Base-by-base conservation (phyloP, 2,113 vertebrate genomes). In the Sturnus vulgaris region DNA sequence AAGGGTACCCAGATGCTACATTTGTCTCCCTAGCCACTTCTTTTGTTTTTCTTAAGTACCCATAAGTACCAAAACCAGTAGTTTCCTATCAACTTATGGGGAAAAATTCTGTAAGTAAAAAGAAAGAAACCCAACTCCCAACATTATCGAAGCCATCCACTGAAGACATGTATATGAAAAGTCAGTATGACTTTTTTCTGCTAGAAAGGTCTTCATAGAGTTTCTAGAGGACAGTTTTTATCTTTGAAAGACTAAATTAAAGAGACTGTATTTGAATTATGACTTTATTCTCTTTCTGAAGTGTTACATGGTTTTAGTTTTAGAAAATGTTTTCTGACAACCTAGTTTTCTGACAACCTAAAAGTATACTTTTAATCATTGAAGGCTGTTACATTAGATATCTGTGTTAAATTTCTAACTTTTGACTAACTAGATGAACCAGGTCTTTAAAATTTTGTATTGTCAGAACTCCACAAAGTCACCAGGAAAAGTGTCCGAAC, bases 121-220 rank as follows among this genome's bases (percentile, higher is more conserved):
- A 16, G 50, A 52, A 52, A 28, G 50, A 28, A 52, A 52, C 27
- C 50, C 50, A 52, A 52, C 50, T 25, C 50, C 15, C 50, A 52
- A 52, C 50, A 52, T 52, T 9, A 28, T 52, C 27, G 25, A 93
- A 96, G 52, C 64, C 1, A 22, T 79, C 49, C 82, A 92, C 91
- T 88, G 68, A 96, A 97, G 96, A 92, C 75, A 93, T 88, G 78
- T 91, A 86, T 94, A 96, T 86, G 75, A 93, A 96, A 97, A 93
- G 82, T 53, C 94, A 77, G 90, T 97, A 85, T 70, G 73, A 87
- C 82, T 92, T 76, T 82, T 77, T 96, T 90, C 76, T 86, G n/a
- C 31, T 65, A 88, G 78, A 71, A 71, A 80, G 91, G 80, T 25
- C 82, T 79, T 94, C 69, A 92, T 53, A 95, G 75, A 76, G 46